Conservation (phyloP, 2,888 invertebrate species). For the Allygus modestus region DNA sequence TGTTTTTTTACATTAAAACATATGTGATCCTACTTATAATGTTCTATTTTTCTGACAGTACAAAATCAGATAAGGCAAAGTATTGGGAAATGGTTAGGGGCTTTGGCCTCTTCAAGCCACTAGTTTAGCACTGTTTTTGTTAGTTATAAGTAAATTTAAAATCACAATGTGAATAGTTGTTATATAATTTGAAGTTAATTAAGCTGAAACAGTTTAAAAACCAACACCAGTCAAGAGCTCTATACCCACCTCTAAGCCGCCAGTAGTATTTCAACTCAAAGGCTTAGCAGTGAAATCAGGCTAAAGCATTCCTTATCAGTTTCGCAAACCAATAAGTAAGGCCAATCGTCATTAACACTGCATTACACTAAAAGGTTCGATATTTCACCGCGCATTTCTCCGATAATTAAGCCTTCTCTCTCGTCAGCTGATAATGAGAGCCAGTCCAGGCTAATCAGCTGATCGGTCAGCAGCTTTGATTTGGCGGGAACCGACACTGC, state of each 20-base stretch:
- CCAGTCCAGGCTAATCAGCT: slow-evolving; percentile 33
- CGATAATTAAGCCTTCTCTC: slow-evolving; percentile 37
- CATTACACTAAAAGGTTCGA: slow-evolving; percentile 51
- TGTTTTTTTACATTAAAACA: too few relatives aligned
- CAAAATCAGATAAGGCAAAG: too few relatives aligned
- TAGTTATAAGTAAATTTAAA: too few relatives aligned
- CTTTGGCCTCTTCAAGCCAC: too few relatives aligned
- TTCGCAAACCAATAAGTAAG: slow-evolving; percentile 17
- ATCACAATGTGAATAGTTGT: too few relatives aligned
- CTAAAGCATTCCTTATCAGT: background rate
- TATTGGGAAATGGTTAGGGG: too few relatives aligned
- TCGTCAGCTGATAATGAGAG: slow-evolving; percentile 29
- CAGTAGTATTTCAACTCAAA: background rate
- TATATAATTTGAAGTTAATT: too few relatives aligned
- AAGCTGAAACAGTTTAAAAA: too few relatives aligned
- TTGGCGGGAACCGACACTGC: slow-evolving; percentile 23
- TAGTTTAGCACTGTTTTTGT: too few relatives aligned
- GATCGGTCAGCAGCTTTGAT: slow-evolving; percentile 30
- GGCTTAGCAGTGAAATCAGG: background rate
- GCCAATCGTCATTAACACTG: background rate
- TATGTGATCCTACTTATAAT: too few relatives aligned
- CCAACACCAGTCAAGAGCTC: too few relatives aligned
- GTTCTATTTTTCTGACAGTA: too few relatives aligned
- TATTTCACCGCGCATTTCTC: slow-evolving; percentile 38
- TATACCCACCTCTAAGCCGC: background rate